Conservation (phyloP, 2,888 invertebrate species). For the Malthinus flaveolus region DNA sequence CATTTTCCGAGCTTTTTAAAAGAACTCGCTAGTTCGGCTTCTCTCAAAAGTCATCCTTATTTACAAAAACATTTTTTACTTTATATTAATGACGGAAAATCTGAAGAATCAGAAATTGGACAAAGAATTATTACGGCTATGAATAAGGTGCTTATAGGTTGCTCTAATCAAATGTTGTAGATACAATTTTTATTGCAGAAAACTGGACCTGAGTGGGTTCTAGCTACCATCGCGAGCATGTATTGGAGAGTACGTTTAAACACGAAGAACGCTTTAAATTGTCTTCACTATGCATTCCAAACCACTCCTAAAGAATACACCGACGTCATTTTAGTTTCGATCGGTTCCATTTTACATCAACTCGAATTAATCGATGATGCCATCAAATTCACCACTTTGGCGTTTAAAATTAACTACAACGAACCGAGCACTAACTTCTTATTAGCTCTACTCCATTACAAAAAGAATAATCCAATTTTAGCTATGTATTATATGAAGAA, state of each 20-base stretch:
- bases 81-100: constrained; percentile 50
- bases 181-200: constrained; percentile 56
- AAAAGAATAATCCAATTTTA: constrained; percentile 64
- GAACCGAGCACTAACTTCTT: constrained; percentile 77
- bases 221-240: constrained; percentile 72
- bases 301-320: constrained; percentile 61
- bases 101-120: constrained; percentile 73
- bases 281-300: constrained; percentile 66
- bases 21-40: constrained; percentile 38
- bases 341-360: constrained; percentile 70
- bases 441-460: constrained; percentile 65
- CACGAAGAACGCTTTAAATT: constrained; percentile 69
- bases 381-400: constrained; percentile 62
- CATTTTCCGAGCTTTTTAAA: constrained; percentile 50
- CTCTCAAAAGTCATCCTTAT: constrained; percentile 41
- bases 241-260: constrained; percentile 79
- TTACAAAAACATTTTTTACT: constrained; percentile 47
- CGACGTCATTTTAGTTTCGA: constrained; percentile 70
- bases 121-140: constrained; percentile 75
- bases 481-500: constrained; percentile 67
- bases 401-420: constrained; percentile 62
- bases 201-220: constrained; percentile 73
- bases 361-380: constrained; percentile 69
- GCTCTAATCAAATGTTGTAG: too few relatives aligned
- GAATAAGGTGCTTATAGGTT: constrained; percentile 65